Conservation (phyloP, 2,797 vertebrate genomes). For the Balearica regulorum region DNA sequence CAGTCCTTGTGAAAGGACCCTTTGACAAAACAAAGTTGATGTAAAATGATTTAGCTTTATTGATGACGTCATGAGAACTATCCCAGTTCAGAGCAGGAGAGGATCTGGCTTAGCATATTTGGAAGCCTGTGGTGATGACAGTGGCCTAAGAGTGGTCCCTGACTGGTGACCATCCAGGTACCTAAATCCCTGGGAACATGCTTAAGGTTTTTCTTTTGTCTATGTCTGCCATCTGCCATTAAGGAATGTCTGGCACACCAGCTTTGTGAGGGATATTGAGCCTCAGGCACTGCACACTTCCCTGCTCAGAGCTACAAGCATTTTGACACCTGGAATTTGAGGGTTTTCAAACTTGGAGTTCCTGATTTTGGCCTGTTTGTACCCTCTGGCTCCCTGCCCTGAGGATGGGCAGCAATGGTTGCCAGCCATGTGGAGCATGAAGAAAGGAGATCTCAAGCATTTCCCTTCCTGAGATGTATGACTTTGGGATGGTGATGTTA, state of each 20-base stretch:
- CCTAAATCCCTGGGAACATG: neutral
- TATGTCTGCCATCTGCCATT: neutral
- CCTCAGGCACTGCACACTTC: neutral
- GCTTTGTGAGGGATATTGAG: neutral
- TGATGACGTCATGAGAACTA: neutral
- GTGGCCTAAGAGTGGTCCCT: neutral
- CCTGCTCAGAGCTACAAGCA: neutral
- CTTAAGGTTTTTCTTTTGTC: neutral
- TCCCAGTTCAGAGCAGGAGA: neutral
- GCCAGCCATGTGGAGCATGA: neutral
- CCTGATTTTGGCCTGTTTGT: neutral
- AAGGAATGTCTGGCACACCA: neutral
- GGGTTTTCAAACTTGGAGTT: neutral
- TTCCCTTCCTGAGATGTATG: neutral
- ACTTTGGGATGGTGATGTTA: neutral
- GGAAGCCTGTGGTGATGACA: neutral
- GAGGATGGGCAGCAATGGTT: neutral
- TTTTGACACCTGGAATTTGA: neutral
- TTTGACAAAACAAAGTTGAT: neutral
- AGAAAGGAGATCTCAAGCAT: neutral
- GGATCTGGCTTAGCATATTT: neutral
- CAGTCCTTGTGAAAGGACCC: neutral
- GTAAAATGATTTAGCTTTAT: neutral
- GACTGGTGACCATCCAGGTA: neutral
- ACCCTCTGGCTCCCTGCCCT: neutral